Percentiles rank a stretch among this genome's conserved stretches.
These are phyloP conservation scores for Labeo catla DNA, from an alignment of 2,113 vertebrate species.

Conservation along the genomic window DNA sequence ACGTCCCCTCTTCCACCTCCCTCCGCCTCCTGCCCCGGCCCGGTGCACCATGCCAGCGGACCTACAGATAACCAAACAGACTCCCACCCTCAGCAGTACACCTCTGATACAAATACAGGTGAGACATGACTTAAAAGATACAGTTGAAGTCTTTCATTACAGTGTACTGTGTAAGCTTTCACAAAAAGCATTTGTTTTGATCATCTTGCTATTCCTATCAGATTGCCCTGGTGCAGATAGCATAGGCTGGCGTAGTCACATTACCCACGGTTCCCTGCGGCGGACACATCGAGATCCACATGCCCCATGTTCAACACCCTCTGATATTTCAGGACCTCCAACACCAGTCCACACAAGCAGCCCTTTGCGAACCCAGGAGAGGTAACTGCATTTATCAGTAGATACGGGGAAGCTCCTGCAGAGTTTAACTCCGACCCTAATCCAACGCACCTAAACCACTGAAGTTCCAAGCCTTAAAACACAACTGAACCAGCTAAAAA, in stretches of 20 bases:
- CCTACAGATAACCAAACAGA: conserved; percentile 46
- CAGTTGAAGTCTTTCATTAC: not conserved
- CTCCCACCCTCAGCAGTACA: conserved; percentile 48
- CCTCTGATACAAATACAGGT: conserved; percentile 56
- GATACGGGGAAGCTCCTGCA: not conserved
- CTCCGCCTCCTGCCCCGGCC: conserved; percentile 61
- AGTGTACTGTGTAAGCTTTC: not conserved
- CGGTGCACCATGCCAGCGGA: conserved; percentile 64
- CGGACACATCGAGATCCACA: conserved; percentile 72
- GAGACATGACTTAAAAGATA: conserved; percentile 13
- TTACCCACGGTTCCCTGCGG: conserved; percentile 76
- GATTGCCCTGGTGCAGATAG: conserved; percentile 71
- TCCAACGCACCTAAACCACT: not conserved
- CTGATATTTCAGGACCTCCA: conserved; percentile 78
- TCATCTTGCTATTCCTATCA: conserved; percentile 41
- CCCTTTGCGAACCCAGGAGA: conserved; percentile 80
- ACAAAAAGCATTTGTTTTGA: not conserved
- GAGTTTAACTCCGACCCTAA: not conserved
- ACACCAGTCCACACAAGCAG: conserved; percentile 86
- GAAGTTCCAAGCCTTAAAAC: not conserved
- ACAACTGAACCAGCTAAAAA: not conserved
- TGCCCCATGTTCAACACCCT: conserved; percentile 72
- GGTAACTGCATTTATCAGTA: conserved; percentile 66
- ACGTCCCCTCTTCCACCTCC: conserved; percentile 74
- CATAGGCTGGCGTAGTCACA: conserved; percentile 81